Conservation (phyloP, 2,797 vertebrate genomes). For the Sebastes steindachneri region DNA sequence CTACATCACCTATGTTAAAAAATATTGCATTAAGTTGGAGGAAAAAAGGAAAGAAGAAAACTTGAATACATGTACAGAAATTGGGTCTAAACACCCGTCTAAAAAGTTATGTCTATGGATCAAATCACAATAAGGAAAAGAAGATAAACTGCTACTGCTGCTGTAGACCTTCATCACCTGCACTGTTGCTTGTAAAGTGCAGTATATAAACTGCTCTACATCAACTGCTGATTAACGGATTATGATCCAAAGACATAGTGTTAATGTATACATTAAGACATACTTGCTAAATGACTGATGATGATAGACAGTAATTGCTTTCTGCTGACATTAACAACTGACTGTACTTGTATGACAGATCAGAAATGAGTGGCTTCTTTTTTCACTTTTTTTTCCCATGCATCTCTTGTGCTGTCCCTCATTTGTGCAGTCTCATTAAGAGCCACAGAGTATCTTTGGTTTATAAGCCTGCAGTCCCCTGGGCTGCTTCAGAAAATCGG, state of each 20-base stretch:
- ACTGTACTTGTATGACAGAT: slow-evolving; percentile 2
- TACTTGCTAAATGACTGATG: not conserved
- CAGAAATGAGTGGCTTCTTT: slow-evolving; percentile 1
- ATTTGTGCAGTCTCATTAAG: slow-evolving; percentile 43
- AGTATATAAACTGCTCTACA: not conserved
- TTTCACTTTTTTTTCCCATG: not conserved
- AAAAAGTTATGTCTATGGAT: not conserved
- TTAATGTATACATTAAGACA: not conserved
- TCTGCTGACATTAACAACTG: slow-evolving; percentile 1
- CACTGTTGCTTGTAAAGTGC: not conserved
- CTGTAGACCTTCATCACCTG: not conserved
- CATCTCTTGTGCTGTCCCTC: slow-evolving; percentile 8
- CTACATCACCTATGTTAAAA: not conserved
- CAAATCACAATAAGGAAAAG: not conserved
- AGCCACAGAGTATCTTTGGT: slow-evolving; percentile 12
- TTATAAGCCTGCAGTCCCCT: slow-evolving; percentile 36
- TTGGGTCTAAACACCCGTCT: not conserved
- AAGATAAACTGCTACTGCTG: not conserved
- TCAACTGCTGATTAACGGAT: not conserved
- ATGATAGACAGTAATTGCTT: not conserved
- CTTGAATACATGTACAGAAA: not conserved
- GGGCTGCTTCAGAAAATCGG: slow-evolving; percentile 38
- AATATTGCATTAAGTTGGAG: not conserved
- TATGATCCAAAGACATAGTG: not conserved
- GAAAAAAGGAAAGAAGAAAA: not conserved